phyloP scores from a whole-genome alignment of 1,140 invertebrate genomes.

The Plectus sambesii region DNA sequence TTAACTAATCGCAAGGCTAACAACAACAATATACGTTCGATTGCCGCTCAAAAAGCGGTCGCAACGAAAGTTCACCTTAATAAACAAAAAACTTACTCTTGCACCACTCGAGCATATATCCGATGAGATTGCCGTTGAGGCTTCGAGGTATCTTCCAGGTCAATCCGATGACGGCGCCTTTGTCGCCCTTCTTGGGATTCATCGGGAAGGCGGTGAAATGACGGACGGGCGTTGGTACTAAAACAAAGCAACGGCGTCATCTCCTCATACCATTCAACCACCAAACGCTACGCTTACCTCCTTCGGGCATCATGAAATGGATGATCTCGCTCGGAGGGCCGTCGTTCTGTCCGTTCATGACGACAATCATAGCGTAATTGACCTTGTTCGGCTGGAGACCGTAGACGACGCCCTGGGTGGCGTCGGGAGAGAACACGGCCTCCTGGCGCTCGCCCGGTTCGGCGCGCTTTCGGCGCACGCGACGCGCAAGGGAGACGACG shows the following conservation, averaged over 20 bases:
- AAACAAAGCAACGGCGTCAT: conserved; percentile 23
- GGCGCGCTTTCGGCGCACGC: conserved; percentile 60
- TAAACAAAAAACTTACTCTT: too few relatives aligned
- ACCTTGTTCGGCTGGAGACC: conserved; percentile 77
- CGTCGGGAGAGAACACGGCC: conserved; percentile 63
- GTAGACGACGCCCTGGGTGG: conserved; percentile 61
- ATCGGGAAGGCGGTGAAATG: conserved; percentile 39
- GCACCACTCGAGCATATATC: too few relatives aligned
- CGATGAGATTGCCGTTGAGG: conserved; percentile 77
- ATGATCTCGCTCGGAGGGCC: conserved; percentile 74
- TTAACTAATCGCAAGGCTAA: too few relatives aligned
- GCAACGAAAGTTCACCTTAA: too few relatives aligned
- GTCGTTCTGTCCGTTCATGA: conserved; percentile 74
- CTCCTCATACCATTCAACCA: conserved; percentile 18
- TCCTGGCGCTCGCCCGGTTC: conserved; percentile 55
- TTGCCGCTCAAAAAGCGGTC: too few relatives aligned
- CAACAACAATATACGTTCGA: too few relatives aligned
- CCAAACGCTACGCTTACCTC: conserved; percentile 52
- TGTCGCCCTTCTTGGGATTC: conserved; percentile 31
- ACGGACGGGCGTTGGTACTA: conserved; percentile 39
- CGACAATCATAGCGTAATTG: conserved; percentile 76
- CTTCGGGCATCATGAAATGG: conserved; percentile 76
- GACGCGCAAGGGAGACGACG: too few relatives aligned
- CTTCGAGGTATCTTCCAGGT: conserved; percentile 78
- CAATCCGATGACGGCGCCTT: conserved; percentile 42